These are phyloP conservation scores for Branchellion lobata DNA, from an alignment of 2,888 invertebrate species.

Conservation along the genomic window DNA sequence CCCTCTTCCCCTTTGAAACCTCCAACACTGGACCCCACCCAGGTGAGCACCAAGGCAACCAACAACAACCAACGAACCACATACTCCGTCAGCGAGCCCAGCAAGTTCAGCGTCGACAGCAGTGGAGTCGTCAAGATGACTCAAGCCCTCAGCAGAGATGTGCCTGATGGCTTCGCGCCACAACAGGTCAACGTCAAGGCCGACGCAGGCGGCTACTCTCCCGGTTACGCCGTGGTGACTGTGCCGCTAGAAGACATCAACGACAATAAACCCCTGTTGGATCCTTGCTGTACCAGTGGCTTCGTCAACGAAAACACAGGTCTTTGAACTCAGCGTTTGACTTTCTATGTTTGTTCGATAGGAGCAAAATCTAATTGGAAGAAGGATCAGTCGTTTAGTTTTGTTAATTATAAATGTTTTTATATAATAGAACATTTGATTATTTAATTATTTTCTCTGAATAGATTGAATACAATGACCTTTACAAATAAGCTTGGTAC, in stretches of 20 bases:
- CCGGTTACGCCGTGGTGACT: constrained; percentile 50
- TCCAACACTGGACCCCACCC: too few relatives aligned
- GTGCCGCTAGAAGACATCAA: constrained; percentile 50
- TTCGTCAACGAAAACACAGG: constrained; percentile 46
- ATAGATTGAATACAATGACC: too few relatives aligned
- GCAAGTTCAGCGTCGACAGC: constrained; percentile 41
- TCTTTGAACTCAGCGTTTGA: too few relatives aligned
- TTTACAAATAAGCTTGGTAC: too few relatives aligned
- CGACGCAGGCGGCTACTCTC: constrained; percentile 16
- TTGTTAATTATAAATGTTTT: neutral
- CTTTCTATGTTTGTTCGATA: neutral
- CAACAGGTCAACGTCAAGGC: constrained; percentile 52
- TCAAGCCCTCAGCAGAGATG: constrained; percentile 50
- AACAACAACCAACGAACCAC: constrained; percentile 22
- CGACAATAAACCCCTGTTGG: constrained; percentile 51
- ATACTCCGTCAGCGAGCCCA: constrained; percentile 33
- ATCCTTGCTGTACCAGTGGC: constrained; percentile 49
- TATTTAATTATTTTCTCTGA: too few relatives aligned
- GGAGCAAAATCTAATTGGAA: neutral
- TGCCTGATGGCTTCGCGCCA: constrained; percentile 49
- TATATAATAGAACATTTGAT: too few relatives aligned
- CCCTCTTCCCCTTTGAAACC: too few relatives aligned
- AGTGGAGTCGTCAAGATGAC: constrained; percentile 46
- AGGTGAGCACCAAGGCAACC: constrained; percentile 24
- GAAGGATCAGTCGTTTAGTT: neutral